A percentile compares a stretch with the other conserved stretches of the same genome.
Conservation (phyloP, 2,888 invertebrate species). For the Euproctis similis region DNA sequence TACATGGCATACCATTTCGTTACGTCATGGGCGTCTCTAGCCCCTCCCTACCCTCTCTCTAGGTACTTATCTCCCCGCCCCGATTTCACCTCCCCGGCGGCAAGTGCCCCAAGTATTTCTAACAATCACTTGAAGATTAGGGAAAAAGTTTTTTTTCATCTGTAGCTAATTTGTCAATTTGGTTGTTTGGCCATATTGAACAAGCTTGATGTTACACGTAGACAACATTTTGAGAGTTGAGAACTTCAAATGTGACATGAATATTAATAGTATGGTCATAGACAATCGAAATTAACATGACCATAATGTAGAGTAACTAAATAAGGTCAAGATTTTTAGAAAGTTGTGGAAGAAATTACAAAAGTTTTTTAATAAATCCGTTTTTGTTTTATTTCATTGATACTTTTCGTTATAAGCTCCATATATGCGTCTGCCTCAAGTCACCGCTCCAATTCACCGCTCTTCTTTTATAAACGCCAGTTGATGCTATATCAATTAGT, state of each 20-base stretch:
- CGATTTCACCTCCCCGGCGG: too few species aligned
- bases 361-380: too few species aligned
- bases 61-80: slow-evolving; percentile 21
- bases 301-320: too few species aligned
- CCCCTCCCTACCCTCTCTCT: slow-evolving; percentile 15
- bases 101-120: slow-evolving; percentile 33
- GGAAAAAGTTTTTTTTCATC: slow-evolving; percentile 32
- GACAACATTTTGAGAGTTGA: too few species aligned
- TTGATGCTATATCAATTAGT: slow-evolving; percentile 65
- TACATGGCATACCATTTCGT: slow-evolving; percentile 60
- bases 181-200: slow-evolving; percentile 11
- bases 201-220: too few species aligned
- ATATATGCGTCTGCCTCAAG: too few species aligned
- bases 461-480: slow-evolving; percentile 49
- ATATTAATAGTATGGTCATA: too few species aligned
- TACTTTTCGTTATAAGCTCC: background rate
- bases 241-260: too few species aligned
- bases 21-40: slow-evolving; percentile 55
- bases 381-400: background rate
- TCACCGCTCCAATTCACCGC: slow-evolving; percentile 21
- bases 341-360: too few species aligned
- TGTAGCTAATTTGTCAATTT: too few species aligned
- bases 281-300: too few species aligned
- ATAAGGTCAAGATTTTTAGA: too few species aligned
- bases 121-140: slow-evolving; percentile 50